Base-by-base conservation (phyloP, 2,113 vertebrate species). In the Callopanchax toddi region DNA sequence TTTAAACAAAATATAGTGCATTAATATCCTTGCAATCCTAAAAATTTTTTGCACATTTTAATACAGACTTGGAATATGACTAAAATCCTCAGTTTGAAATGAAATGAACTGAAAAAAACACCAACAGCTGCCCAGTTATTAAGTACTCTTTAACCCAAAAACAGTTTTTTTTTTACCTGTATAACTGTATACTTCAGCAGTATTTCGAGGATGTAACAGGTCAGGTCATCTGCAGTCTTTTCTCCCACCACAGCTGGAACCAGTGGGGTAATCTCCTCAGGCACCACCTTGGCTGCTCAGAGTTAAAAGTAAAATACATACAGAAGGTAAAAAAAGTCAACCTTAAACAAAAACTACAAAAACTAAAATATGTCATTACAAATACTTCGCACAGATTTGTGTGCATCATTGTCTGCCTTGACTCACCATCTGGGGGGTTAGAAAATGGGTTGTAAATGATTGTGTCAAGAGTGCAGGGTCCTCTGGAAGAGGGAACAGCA, bases 171-270 rank as follows among this genome's bases (percentile, higher is more conserved):
- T 23, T 86, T 83, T 83, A 99, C 97, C 95, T 99, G 97, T 75
- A 94, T 91, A 56, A 99, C 97, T 94, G 98, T 97, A 39, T 96
- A 96, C 81, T 96, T 98, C 59, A 99, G 92, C 34, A 99, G 85
- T 12, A 93, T 92, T 84, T 99, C 95, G 42, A 99, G 96, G 67
- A 98, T 94, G 88, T 91, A 98, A 90, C 95, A 98, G 18, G 95
- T 99, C 67, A 93, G 95, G 82, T 99, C 97, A 49, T 99, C 97
- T 13, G 93, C 83, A 11, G 91, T 84, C 80, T 97, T 99, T 86
- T 99, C 97, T 62, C 95, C 96, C 7, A 92, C 90, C 20, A 95
- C 67, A 26, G 94, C 94, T 15, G 97, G 96, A 67, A 99, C 72
- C 51, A 99, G 94, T 0, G 97, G 96, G 0, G 91, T 94, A 78